Evolutionary conservation across 2,888 invertebrate species (phyloP).

Genomic region (Andrena praecox): DNA sequence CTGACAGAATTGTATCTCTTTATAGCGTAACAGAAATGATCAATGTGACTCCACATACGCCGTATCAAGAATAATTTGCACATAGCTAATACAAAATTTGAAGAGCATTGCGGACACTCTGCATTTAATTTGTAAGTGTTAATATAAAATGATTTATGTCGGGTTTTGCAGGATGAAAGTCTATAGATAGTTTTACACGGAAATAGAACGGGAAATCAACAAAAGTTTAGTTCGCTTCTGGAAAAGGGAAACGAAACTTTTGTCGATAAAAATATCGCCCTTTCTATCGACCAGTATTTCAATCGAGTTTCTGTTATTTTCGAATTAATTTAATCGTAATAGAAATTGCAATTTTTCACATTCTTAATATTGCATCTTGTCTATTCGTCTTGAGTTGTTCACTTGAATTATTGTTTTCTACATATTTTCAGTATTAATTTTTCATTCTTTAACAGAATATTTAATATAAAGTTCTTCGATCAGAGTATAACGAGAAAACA

Average conservation of each 20-base stretch:
- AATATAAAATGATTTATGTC: conserved; percentile 31
- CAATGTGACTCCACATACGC: conserved; percentile 94
- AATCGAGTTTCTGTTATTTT: conserved; percentile 5
- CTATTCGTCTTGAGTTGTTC: not conserved
- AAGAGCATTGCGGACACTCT: conserved; percentile 42
- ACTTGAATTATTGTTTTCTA: not conserved
- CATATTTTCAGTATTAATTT: not conserved
- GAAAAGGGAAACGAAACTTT: not conserved
- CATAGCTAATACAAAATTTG: conserved; percentile 16
- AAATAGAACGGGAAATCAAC: conserved; percentile 3
- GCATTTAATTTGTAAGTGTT: conserved; percentile 64
- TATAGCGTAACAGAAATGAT: conserved; percentile 96
- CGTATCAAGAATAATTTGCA: conserved; percentile 87
- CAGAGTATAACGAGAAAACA: not conserved
- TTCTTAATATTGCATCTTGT: not conserved
- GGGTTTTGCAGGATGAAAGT: conserved; percentile 1
- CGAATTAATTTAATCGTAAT: conserved; percentile 1
- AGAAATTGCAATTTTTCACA: not conserved
- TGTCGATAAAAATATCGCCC: not conserved
- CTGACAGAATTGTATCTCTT: conserved; percentile 80
- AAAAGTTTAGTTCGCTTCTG: not conserved
- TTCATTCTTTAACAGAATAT: not conserved
- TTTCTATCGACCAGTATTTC: not conserved
- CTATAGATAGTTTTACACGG: not conserved
- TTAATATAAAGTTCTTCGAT: not conserved